Evolutionary conservation across 1,140 invertebrate species (phyloP), one percentile per base, ranked within the genome.

Genomic region (Aphelenchoides fujianensis): DNA sequence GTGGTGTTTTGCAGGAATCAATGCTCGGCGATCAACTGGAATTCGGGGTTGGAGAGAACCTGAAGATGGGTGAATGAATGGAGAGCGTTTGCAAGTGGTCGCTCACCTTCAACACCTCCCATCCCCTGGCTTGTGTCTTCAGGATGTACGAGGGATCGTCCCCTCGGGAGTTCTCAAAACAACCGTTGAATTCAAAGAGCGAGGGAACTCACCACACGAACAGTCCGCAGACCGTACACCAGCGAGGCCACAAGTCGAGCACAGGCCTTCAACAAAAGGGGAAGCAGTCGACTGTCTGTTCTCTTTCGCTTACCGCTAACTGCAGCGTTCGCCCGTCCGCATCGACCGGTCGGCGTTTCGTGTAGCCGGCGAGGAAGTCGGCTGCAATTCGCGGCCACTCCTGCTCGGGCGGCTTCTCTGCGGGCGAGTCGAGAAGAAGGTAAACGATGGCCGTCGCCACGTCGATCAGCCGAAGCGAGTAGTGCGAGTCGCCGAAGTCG

Each of bases 401-500:
- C 23, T 61, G n/a, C 19, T n/a, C n/a, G n/a, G n/a, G n/a, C 1
- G 2, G 27, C 19, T 61, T 2, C 57, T 61, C 57, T 19, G 27
- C n/a, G 9, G 0, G 0, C 27, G 31, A 27, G n/a, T 67, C 67
- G 12, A 69, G 16, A 0, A 69, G 16, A 12, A 69, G 19, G 67
- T 69, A 69, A 12, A 69, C 30, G 1, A 69, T 23, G 30, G 67
- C 59, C 12, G 67, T 16, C 12, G 27, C 16, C 27, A 67, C 16
- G 1, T 69, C 67, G 12, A 69, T 19, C 0, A 69, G 12, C 2
- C 55, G 67, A 69, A 64, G n/a, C 1, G 67, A 69, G 31, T n/a
- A 64, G 59, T 69, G 67, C 0, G 62, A 12, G 41, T 69, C 67
- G 16, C 67, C 67, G 30, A 69, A 69, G 55, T 69, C 67, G 62